A percentile compares a stretch with the other conserved stretches of the same genome.
phyloP scores from a whole-genome alignment of 2,888 invertebrate genomes.

The Drosophila stalkeri region DNA sequence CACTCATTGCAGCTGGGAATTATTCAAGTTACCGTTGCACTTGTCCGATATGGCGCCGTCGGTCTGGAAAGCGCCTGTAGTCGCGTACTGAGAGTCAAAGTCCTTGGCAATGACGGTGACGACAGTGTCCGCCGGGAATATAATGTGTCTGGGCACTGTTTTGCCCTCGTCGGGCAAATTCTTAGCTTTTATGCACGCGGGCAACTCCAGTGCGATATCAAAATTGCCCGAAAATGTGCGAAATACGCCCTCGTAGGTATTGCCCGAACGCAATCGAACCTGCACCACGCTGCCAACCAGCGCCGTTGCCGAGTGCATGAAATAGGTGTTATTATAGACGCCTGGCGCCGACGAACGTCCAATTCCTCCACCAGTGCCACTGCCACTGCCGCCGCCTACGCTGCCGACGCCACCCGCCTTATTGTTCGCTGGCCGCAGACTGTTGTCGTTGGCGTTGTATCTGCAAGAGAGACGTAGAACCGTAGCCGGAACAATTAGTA shows the following conservation, averaged over 20 bases:
- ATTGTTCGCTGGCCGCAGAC: constrained; percentile 71
- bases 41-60: constrained; percentile 94
- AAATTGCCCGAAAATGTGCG: constrained; percentile 95
- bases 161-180: constrained; percentile 82
- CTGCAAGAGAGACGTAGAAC: constrained; percentile 48
- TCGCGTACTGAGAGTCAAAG: constrained; percentile 95
- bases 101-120: constrained; percentile 93
- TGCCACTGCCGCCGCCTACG: constrained; percentile 24
- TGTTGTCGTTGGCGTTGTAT: constrained; percentile 82
- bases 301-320: constrained; percentile 95
- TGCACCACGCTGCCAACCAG: constrained; percentile 94
- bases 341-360: constrained; percentile 91
- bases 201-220: constrained; percentile 95
- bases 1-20: background rate
- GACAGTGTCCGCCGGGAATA: constrained; percentile 94
- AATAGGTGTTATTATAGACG: constrained; percentile 94
- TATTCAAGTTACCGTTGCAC: constrained; percentile 88
- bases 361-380: constrained; percentile 36
- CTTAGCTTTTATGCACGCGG: constrained; percentile 88
- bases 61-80: constrained; percentile 94
- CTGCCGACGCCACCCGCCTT: constrained; percentile 84
- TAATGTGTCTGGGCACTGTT: constrained; percentile 81
- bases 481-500: constrained; percentile 39
- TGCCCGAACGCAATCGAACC: constrained; percentile 93
- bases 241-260: constrained; percentile 95